Evolutionary conservation across 2,888 invertebrate genomes (phyloP), one percentile per base, ranked within the genome.

Genomic region (Auanema freiburgensis): DNA sequence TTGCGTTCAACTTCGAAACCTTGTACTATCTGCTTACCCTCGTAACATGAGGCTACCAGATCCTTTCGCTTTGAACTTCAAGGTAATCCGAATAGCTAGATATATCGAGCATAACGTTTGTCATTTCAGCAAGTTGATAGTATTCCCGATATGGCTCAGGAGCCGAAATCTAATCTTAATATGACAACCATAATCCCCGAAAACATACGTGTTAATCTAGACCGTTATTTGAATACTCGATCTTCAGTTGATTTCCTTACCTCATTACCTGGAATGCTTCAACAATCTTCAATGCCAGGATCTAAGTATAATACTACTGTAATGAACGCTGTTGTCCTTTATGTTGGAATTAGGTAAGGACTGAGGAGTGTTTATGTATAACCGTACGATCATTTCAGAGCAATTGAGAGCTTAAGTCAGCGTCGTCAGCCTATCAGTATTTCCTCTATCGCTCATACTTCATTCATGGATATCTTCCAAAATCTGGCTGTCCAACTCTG

Each of bases 401-500:
- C 97, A 4, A 97, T 98, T 78, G 88, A 90, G 2, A 89, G 91
- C 84, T 93, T 98, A 71, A 89, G 95, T 67, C 89, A 89, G 79
- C 95, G 95, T 85, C 91, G 92, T 53, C 90, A 91, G 79, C 91
- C 92, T 1, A 95, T 96, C 0, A 95, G 91, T 84, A 94, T 95
- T 90, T 90, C 92, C 51, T 96, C 95, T n/a, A 96, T 99, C 71
- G 92, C 94, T 1, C 96, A 97, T 85, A 94, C 95, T 41, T 91
- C 97, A 0, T 97, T 95, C 85, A 98, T 98, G 96, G 98, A 98
- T 85, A 97, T 99, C 77, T 98, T 98, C 88, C 97, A 98, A 87
- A 97, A 96, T 87, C 88, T 98, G 77, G 95, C 95, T 0, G 96
- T 97, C 0, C 95, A 96, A 86, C 89, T 98, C 71, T 97, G 98